Percentiles rank a stretch among this genome's conserved stretches.
These are phyloP conservation scores for Cephus spinipes DNA, from an alignment of 2,888 invertebrate species.

Conservation along the genomic window DNA sequence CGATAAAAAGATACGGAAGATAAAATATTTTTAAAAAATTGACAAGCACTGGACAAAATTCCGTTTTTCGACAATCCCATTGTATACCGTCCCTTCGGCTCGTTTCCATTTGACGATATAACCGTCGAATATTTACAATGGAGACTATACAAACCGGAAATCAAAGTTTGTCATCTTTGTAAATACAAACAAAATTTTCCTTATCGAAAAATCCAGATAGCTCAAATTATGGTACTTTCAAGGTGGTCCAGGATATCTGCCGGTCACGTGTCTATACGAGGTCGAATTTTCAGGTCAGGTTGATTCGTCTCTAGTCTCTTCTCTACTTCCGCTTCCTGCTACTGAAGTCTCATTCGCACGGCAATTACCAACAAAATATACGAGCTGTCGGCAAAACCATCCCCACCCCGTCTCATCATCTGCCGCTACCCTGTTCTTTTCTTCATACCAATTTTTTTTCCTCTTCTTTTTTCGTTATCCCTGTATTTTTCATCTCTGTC, in stretches of 20 bases:
- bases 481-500: background rate
- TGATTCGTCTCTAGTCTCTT: background rate
- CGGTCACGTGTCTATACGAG: background rate
- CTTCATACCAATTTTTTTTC: background rate
- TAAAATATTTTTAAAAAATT: background rate
- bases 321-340: background rate
- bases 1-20: background rate
- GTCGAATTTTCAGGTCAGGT: background rate
- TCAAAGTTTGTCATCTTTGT: background rate
- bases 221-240: too few species aligned
- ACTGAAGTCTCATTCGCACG: background rate
- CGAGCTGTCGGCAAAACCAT: background rate
- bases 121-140: too few species aligned
- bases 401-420: background rate
- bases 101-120: too few species aligned
- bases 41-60: background rate
- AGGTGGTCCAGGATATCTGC: too few species aligned
- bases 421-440: background rate
- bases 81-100: background rate
- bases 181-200: background rate
- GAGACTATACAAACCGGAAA: background rate
- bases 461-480: background rate
- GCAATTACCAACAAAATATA: background rate
- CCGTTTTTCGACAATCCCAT: background rate
- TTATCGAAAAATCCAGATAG: background rate